Conservation (phyloP, 2,797 vertebrate species). For the Lates japonicus region DNA sequence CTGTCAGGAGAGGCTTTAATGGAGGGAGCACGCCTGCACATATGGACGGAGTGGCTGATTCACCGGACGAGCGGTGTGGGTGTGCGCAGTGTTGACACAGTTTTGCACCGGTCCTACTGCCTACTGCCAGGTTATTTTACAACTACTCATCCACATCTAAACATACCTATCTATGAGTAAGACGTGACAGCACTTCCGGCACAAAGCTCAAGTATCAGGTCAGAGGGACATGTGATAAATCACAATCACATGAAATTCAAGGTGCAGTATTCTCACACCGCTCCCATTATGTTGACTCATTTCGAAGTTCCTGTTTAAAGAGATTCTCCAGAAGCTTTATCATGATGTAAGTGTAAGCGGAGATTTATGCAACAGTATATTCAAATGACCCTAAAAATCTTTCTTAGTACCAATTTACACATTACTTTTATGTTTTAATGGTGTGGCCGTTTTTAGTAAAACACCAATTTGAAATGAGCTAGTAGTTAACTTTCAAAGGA, state of each 20-base stretch:
- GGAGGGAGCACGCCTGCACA: conserved; percentile 50
- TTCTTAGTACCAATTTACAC: neutral
- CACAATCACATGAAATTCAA: neutral
- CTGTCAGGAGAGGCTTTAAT: conserved; percentile 61
- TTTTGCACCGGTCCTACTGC: conserved; percentile 17
- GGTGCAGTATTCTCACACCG: neutral
- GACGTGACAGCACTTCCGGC: conserved; percentile 7
- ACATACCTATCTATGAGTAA: conserved; percentile 52
- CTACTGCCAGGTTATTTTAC: conserved; percentile 38
- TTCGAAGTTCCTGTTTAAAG: conserved; percentile 5
- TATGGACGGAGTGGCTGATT: conserved; percentile 64
- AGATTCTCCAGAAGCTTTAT: neutral
- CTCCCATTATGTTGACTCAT: neutral
- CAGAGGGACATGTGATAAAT: conserved; percentile 36
- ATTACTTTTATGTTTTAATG: neutral
- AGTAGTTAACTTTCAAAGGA: conserved; percentile 16
- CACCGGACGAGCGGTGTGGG: conserved; percentile 43
- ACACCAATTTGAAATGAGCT: neutral
- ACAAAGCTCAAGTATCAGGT: conserved; percentile 7
- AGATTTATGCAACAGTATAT: neutral
- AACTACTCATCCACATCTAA: conserved; percentile 45
- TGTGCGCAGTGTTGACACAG: conserved; percentile 45
- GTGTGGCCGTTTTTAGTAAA: neutral
- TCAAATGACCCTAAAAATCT: neutral
- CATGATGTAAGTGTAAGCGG: neutral